phyloP scores from a whole-genome alignment of 2,888 invertebrate genomes.

The Zonitis immaculata region DNA sequence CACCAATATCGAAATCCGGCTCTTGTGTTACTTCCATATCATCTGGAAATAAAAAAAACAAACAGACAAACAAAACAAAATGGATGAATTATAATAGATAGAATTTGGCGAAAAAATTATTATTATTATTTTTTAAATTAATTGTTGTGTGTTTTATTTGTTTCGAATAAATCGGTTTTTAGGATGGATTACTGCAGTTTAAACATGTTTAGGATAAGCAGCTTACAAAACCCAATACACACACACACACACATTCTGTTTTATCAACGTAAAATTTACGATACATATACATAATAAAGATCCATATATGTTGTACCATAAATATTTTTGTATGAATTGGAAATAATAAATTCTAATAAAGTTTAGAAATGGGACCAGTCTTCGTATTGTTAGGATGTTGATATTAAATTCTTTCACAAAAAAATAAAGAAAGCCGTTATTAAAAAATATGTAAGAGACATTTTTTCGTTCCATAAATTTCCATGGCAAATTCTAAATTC shows the following conservation, averaged over 20 bases:
- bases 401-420: not conserved
- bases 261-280: not conserved
- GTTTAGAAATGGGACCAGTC: not conserved
- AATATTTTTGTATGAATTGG: not conserved
- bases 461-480: not conserved
- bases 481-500: not conserved
- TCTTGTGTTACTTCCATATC: slow-evolving; percentile 56
- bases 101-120: too few species aligned
- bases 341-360: not conserved
- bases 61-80: not conserved
- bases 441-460: not conserved
- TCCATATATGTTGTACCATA: not conserved
- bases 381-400: not conserved
- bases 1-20: slow-evolving; percentile 52
- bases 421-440: too few species aligned
- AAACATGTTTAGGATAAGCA: not conserved
- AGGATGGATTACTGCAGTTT: not conserved
- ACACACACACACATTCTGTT: too few species aligned
- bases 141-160: too few species aligned
- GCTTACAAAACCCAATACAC: too few species aligned
- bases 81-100: not conserved
- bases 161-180: too few species aligned
- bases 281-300: not conserved
- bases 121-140: not conserved
- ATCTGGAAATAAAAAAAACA: slow-evolving; percentile 34